Base-by-base conservation (phyloP, 2,797 vertebrate species). In the Borostomias antarcticus region DNA sequence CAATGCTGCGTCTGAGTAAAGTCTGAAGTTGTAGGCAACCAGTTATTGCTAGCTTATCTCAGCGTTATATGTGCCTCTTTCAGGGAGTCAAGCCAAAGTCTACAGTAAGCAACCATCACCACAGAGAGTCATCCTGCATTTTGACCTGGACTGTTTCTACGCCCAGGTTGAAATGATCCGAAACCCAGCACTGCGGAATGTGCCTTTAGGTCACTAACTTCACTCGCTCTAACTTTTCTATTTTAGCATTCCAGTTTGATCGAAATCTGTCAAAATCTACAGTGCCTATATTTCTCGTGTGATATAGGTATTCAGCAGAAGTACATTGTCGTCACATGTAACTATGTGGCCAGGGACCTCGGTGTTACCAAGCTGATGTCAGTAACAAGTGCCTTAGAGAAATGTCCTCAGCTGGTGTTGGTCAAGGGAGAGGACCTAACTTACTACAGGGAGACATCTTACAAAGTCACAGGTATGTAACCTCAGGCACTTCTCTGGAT, bases 101-200 rank as follows among this genome's bases (percentile, higher is more conserved):
- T 26, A 48, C 3, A 63, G 8, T 15, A 72, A 52, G 7, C 13
- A 60, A 66, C 17, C 43, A 23, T 0, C 51, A 63, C 1, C 69
- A 0, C 53, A 74, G 15, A 89, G 90, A 77, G 90, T 96, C 47
- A 87, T 98, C 50, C 73, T 94, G 7, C 96, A 98, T 58, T 75
- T 97, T 66, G 96, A 98, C 80, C 64, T 98, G 85, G 96, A 98
- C 74, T 98, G 96, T 74, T 98, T 94, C 82, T 98, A 98, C 9
- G 95, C 96, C 0, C 96, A 98, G 81, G 95, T 98, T 67, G 96
- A 98, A 84, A 98, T 95, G 94, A 92, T 96, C 75, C 91, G 88
- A 62, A 92, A 96, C 69, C 96, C 96, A 23, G 86, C 90, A 19
- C 76, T 98, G 56, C 91, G 88, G 79, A 84, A 82, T 37, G 92